A percentile compares a stretch with the other conserved stretches of the same genome.
phyloP scores from a whole-genome alignment of 2,888 invertebrate genomes.

The Nezara viridula region DNA sequence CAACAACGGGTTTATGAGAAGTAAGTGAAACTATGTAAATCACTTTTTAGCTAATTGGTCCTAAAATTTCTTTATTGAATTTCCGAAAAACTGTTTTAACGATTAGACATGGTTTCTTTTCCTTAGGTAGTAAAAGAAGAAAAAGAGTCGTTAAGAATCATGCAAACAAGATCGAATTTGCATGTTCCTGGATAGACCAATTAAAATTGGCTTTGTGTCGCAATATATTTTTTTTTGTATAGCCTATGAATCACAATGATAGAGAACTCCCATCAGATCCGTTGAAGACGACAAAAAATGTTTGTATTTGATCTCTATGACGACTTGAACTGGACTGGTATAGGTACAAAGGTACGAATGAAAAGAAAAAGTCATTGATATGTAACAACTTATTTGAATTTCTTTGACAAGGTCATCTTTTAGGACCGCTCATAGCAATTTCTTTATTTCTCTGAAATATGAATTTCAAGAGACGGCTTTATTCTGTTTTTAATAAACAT shows the following conservation, averaged over 20 bases:
- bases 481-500: background rate
- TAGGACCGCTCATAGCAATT: background rate
- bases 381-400: slow-evolving; percentile 9
- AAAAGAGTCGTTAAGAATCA: background rate
- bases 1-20: too few relatives aligned
- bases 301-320: background rate
- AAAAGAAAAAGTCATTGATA: background rate
- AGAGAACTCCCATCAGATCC: background rate
- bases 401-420: background rate
- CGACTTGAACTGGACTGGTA: background rate
- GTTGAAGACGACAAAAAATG: background rate
- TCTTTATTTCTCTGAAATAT: background rate
- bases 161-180: background rate
- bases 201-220: background rate
- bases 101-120: too few relatives aligned
- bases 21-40: too few relatives aligned
- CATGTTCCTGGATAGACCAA: background rate
- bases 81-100: background rate
- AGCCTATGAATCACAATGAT: background rate
- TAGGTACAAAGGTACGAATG: background rate
- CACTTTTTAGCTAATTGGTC: too few relatives aligned
- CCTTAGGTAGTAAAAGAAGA: background rate
- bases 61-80: background rate
- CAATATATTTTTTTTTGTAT: background rate
- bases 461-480: background rate